Evolutionary conservation across 2,888 invertebrate species (phyloP), one percentile per base, ranked within the genome.

Genomic region (Chironomus riparius): DNA sequence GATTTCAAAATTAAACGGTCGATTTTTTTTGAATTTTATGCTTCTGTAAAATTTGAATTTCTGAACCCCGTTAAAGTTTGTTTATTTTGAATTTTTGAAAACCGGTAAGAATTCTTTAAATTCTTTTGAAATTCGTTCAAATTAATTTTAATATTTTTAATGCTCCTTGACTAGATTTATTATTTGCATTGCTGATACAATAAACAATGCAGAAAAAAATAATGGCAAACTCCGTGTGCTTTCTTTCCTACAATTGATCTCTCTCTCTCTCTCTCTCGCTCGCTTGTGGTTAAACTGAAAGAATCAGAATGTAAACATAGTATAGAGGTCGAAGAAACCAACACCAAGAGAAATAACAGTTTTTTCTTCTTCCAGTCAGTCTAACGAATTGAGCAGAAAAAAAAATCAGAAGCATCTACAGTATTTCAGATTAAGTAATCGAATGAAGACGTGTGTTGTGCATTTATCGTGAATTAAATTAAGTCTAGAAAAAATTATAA

Each of bases 341-440:
- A 56, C 56, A 56, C 65, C 21, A 65, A 65, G 22, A 13, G 21
- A 65, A 65, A 61, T 73, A 73, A 73, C 72, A 61, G 72, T 73
- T 73, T 73, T 72, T 61, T 28, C 50, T 71, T 61, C 28, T 6
- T 22, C 56, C 47, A 62, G 38, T 50, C 47, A 15, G 70, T 21
- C 24, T n/a, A 15, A 56, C 56, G 56, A 56, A 13, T 65, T 24
- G 21, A 72, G 56, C 68, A 68, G 15, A n/a, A 13, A 38, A 68
- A 68, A 28, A 50, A 72, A 61, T 72, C 65, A 65, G 21, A 21
- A 65, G 65, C 22, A 65, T 56, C 70, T 48, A 28, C 72, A 72
- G 72, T 72, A 56, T 56, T 22, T 73, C 15, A 15, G 50, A 73
- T 73, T 73, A 61, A 72, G 38, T 73, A 61, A 73, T 73, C 61